These are phyloP conservation scores for Heterohyrax brucei DNA, from an alignment of 2,797 vertebrate genomes.

Conservation along the genomic window DNA sequence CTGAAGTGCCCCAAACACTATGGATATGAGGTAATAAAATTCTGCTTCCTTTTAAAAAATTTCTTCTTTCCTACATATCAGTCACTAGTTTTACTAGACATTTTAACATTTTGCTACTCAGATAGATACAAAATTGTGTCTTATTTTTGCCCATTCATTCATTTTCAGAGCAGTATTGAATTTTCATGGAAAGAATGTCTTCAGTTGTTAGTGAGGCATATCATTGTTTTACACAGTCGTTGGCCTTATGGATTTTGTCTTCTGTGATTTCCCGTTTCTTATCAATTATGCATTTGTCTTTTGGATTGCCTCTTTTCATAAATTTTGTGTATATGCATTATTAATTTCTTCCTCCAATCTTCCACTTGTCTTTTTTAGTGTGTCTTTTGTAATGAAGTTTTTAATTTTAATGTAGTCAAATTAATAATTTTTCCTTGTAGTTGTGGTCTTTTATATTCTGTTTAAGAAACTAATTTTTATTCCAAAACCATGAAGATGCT, in stretches of 20 bases:
- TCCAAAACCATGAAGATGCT: background rate
- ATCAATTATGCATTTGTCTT: conserved; percentile 11
- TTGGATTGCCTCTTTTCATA: conserved; percentile 32
- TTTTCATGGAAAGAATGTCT: conserved; percentile 36
- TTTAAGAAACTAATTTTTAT: conserved; percentile 46
- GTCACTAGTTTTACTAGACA: background rate
- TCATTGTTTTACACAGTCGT: conserved; percentile 14
- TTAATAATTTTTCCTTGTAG: background rate
- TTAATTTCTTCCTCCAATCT: background rate
- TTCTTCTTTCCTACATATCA: background rate
- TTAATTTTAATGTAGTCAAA: conserved; percentile 7
- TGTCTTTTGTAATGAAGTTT: background rate
- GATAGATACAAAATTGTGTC: background rate
- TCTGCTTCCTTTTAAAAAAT: background rate
- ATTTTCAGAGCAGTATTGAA: conserved; percentile 8
- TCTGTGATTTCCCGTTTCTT: conserved; percentile 45
- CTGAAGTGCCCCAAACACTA: background rate
- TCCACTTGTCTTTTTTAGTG: background rate
- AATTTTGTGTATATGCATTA: background rate
- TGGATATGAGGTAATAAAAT: background rate
- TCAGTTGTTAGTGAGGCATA: conserved; percentile 24
- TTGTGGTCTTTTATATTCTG: background rate
- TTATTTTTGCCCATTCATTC: background rate
- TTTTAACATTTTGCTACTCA: conserved; percentile 40
- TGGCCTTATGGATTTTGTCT: conserved; percentile 15